These are phyloP conservation scores for Drosophila neotestacea DNA, from an alignment of 2,888 invertebrate species.

Conservation along the genomic window DNA sequence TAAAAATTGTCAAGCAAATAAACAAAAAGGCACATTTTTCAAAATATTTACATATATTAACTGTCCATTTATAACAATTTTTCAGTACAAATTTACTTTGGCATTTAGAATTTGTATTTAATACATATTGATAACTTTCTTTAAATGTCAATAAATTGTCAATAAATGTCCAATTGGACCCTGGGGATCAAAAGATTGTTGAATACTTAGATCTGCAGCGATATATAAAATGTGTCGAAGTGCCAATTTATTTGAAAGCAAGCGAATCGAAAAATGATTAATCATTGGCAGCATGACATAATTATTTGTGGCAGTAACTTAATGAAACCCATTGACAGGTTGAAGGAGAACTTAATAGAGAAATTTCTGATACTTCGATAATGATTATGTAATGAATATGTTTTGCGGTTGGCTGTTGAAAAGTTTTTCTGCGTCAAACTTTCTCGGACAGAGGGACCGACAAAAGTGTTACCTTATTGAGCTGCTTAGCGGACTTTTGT, in stretches of 20 bases:
- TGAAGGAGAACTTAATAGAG: constrained; percentile 15
- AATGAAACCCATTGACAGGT: constrained; percentile 60
- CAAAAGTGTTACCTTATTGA: constrained; percentile 79
- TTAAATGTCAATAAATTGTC: neutral
- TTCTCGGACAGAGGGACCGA: constrained; percentile 19
- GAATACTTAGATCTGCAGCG: constrained; percentile 31
- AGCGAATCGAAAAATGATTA: constrained; percentile 67
- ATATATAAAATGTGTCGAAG: constrained; percentile 17
- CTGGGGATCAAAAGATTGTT: constrained; percentile 52
- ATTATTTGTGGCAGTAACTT: constrained; percentile 60
- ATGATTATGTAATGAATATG: constrained; percentile 78
- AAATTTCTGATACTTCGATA: constrained; percentile 31
- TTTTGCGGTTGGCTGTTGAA: constrained; percentile 27
- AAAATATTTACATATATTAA: too few species aligned
- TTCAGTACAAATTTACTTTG: too few species aligned
- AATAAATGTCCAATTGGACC: constrained; percentile 52
- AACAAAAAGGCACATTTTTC: too few species aligned
- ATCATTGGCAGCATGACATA: constrained; percentile 69
- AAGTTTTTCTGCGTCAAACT: constrained; percentile 35
- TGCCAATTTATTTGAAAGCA: constrained; percentile 61
- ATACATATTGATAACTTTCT: too few species aligned
- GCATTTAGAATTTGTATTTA: too few species aligned
- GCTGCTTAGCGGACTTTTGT: constrained; percentile 63
- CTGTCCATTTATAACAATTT: too few species aligned
- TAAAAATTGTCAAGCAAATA: too few species aligned